Evolutionary conservation across 2,888 invertebrate species (phyloP).

Genomic region (Agonopterix arenella): DNA sequence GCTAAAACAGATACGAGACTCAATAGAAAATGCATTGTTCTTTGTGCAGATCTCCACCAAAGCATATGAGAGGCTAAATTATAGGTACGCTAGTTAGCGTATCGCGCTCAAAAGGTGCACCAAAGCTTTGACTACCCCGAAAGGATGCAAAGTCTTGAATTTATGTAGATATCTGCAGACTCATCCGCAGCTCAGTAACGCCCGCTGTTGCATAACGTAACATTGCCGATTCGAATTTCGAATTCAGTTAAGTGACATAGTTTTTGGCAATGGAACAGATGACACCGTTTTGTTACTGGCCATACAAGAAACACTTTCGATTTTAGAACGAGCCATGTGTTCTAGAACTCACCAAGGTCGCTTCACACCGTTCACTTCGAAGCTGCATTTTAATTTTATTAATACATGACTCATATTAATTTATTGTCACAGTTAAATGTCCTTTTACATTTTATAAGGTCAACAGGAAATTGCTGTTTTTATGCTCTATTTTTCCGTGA

Average conservation of each 20-base stretch:
- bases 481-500: conserved; percentile 5
- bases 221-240: neutral
- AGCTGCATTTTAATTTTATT: conserved; percentile 3
- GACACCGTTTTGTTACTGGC: neutral
- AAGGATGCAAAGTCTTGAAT: too few relatives aligned
- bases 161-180: too few relatives aligned
- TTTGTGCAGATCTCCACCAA: too few relatives aligned
- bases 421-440: conserved; percentile 3
- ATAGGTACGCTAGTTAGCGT: too few relatives aligned
- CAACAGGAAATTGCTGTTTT: conserved; percentile 22
- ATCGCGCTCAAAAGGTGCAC: too few relatives aligned
- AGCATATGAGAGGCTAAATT: too few relatives aligned
- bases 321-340: conserved; percentile 10
- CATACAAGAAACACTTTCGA: conserved; percentile 13
- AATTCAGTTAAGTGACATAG: neutral
- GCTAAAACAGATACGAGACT: too few relatives aligned
- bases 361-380: conserved; percentile 9
- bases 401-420: conserved; percentile 6
- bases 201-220: too few relatives aligned
- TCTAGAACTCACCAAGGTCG: conserved; percentile 16
- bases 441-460: conserved; percentile 15
- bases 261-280: neutral
- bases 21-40: too few relatives aligned
- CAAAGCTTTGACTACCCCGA: too few relatives aligned
- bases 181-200: too few relatives aligned